These are phyloP conservation scores for Herminia tarsipennalis DNA, from an alignment of 2,888 invertebrate genomes.

Conservation along the genomic window DNA sequence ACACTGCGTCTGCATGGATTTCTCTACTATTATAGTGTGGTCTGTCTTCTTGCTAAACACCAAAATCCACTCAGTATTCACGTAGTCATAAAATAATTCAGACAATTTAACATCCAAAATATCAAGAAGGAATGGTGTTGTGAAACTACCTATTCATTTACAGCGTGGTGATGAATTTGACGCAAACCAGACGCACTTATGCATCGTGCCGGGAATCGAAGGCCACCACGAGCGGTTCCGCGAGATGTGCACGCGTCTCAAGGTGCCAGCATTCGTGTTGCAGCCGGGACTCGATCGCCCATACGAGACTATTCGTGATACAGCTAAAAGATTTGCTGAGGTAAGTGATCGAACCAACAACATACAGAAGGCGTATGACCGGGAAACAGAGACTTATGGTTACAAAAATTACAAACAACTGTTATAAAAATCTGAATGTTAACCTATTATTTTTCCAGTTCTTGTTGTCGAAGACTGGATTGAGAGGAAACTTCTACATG, in stretches of 20 bases:
- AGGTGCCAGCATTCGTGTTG: conserved; percentile 51
- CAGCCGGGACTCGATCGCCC: conserved; percentile 54
- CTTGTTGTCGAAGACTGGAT: conserved; percentile 14
- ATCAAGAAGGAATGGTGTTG: no score
- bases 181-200: conserved; percentile 46
- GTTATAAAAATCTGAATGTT: no score
- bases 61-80: no score
- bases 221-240: conserved; percentile 53
- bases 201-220: conserved; percentile 59
- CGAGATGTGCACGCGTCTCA: conserved; percentile 51
- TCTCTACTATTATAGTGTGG: neutral
- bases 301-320: conserved; percentile 48
- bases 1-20: neutral
- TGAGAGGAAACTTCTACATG: conserved; percentile 54
- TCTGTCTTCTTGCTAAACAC: neutral
- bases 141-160: no score
- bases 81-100: neutral
- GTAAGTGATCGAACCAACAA: no score
- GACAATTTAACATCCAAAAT: no score
- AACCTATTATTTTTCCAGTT: conserved; percentile 21
- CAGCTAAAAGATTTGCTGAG: conserved; percentile 52
- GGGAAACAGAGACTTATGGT: no score
- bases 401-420: no score
- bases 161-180: no score
- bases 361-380: no score